phyloP scores from a whole-genome alignment of 2,797 vertebrate species.

The Liparis tanakae region DNA sequence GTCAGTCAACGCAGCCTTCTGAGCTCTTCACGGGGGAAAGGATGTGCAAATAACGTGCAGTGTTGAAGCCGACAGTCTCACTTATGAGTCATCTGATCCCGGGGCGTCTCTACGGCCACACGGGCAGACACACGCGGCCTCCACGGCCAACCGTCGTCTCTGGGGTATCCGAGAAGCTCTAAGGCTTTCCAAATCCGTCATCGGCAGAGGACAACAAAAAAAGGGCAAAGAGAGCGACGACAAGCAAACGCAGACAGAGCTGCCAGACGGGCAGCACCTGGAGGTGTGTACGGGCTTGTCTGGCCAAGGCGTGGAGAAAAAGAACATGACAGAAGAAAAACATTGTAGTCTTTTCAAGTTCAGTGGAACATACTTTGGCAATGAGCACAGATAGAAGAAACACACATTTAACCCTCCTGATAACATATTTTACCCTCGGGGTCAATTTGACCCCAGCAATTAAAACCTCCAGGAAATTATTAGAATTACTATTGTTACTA shows the following conservation, averaged over 20 bases:
- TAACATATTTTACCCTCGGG: too few species aligned
- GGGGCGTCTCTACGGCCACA: conserved; percentile 3
- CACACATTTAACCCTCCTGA: too few species aligned
- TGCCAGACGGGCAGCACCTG: conserved; percentile 36
- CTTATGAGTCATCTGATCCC: neutral
- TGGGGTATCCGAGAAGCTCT: neutral
- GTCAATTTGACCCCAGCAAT: too few species aligned
- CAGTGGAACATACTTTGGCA: conserved; percentile 6
- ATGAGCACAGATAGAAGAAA: neutral
- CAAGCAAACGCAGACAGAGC: conserved; percentile 10
- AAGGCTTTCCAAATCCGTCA: conserved; percentile 10
- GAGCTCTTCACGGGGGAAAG: conserved; percentile 17
- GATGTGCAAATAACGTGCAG: conserved; percentile 2
- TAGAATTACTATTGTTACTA: too few species aligned
- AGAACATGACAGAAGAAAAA: conserved; percentile 6
- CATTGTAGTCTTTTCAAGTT: neutral
- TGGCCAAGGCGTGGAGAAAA: conserved; percentile 12
- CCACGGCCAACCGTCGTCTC: conserved; percentile 7
- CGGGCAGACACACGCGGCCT: neutral
- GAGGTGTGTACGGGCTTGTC: conserved; percentile 52
- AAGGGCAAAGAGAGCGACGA: conserved; percentile 6
- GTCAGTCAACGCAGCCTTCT: conserved; percentile 23
- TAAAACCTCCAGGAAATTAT: too few species aligned
- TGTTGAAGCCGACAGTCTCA: neutral
- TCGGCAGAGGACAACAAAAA: neutral